Percentiles rank a stretch among this genome's conserved stretches.
phyloP scores from a whole-genome alignment of 53 echinoderm and acorn worm genomes.

The Zoroaster sp. region DNA sequence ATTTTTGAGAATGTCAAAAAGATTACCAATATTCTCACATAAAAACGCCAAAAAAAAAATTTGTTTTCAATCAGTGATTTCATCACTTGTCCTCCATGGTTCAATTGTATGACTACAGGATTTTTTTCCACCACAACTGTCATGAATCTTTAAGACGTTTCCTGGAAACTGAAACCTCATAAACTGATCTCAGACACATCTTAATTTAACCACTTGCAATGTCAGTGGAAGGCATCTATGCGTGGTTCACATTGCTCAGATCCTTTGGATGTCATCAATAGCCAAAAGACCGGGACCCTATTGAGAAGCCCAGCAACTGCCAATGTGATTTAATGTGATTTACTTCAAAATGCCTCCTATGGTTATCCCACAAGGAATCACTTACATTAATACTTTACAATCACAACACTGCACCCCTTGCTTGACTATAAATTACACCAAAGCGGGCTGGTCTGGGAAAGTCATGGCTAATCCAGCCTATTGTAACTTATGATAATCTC shows the following conservation, averaged over 20 bases:
- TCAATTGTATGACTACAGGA: too few species aligned
- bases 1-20: too few species aligned
- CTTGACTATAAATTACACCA: neutral
- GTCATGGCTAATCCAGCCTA: neutral
- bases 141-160: neutral
- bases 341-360: neutral
- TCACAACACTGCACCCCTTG: neutral
- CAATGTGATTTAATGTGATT: conserved; percentile 16
- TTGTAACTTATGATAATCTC: too few species aligned
- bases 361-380: neutral
- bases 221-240: neutral
- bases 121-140: too few species aligned
- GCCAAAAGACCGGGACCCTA: neutral
- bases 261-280: neutral
- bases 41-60: too few species aligned
- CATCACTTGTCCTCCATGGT: too few species aligned
- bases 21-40: too few species aligned
- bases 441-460: neutral
- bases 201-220: neutral
- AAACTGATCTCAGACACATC: neutral
- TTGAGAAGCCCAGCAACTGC: conserved; percentile 12
- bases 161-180: neutral
- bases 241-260: neutral
- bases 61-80: too few species aligned
- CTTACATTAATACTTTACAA: neutral